phyloP scores from a whole-genome alignment of 2,888 invertebrate species.

The Psococerastis gibbosa region DNA sequence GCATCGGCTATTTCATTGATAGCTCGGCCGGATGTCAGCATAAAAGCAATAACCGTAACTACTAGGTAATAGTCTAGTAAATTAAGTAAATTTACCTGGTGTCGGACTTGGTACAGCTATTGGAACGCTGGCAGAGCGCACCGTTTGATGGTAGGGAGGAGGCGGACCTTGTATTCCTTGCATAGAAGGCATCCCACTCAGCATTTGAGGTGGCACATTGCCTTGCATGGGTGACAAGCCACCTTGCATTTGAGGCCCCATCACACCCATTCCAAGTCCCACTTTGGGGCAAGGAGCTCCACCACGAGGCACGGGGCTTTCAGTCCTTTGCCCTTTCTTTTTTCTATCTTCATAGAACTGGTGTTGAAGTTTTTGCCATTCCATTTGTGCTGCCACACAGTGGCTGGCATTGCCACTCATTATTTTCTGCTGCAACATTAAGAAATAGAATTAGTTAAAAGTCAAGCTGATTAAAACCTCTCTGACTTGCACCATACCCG shows the following conservation, averaged over 20 bases:
- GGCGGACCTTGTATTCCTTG: slow-evolving; percentile 44
- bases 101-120: slow-evolving; percentile 55
- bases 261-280: slow-evolving; percentile 10
- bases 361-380: slow-evolving; percentile 82
- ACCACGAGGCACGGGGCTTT: slow-evolving; percentile 21
- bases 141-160: slow-evolving; percentile 55
- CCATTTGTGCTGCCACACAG: slow-evolving; percentile 43
- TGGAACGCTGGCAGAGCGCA: slow-evolving; percentile 51
- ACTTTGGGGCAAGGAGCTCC: not conserved
- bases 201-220: not conserved
- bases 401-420: not conserved
- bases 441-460: too few relatives aligned
- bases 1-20: too few relatives aligned
- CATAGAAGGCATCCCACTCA: not conserved
- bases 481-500: too few relatives aligned
- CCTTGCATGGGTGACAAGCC: slow-evolving; percentile 22
- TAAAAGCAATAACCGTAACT: too few relatives aligned
- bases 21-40: too few relatives aligned
- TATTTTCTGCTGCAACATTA: not conserved
- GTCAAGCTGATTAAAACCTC: too few relatives aligned
- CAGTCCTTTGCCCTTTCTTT: slow-evolving; percentile 27
- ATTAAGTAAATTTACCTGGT: slow-evolving; percentile 24
- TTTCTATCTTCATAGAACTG: slow-evolving; percentile 63
- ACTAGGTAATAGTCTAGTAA: not conserved
- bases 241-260: slow-evolving; percentile 13